These are phyloP conservation scores for Drosophila lowei DNA, from an alignment of 1,140 invertebrate genomes.

Conservation along the genomic window DNA sequence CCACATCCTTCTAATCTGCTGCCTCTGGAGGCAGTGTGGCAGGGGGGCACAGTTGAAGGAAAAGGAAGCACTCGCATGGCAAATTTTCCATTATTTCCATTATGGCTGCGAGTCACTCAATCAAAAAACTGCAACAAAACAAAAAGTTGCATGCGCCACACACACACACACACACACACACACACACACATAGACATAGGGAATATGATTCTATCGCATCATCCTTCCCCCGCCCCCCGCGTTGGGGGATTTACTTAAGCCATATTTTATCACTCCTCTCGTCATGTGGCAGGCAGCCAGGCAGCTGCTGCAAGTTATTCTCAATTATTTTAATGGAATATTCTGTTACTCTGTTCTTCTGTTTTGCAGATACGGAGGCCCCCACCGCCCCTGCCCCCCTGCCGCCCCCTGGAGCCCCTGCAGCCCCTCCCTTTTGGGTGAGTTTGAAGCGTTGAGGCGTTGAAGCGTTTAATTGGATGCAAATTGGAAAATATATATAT, in stretches of 20 bases:
- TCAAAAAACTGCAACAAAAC: conserved; percentile 64
- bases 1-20: conserved; percentile 49
- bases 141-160: conserved; percentile 52
- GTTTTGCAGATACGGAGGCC: conserved; percentile 35
- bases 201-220: conserved; percentile 69
- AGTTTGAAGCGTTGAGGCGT: conserved; percentile 34
- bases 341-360: conserved; percentile 30
- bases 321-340: conserved; percentile 79
- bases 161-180: conserved; percentile 26
- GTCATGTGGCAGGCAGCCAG: conserved; percentile 46
- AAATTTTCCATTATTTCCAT: conserved; percentile 55
- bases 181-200: not conserved
- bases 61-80: conserved; percentile 21
- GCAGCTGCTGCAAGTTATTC: conserved; percentile 66
- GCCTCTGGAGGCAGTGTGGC: conserved; percentile 6
- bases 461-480: conserved; percentile 51
- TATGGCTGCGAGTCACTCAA: conserved; percentile 50
- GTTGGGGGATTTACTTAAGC: conserved; percentile 78
- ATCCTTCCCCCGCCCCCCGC: no score
- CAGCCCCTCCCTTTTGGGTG: conserved; percentile 25
- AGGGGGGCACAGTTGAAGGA: not conserved
- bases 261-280: conserved; percentile 60
- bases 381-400: not conserved
- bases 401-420: not conserved
- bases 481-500: conserved; percentile 44